Conservation (phyloP, 2,113 vertebrate genomes). For the Tinamus guttatus region DNA sequence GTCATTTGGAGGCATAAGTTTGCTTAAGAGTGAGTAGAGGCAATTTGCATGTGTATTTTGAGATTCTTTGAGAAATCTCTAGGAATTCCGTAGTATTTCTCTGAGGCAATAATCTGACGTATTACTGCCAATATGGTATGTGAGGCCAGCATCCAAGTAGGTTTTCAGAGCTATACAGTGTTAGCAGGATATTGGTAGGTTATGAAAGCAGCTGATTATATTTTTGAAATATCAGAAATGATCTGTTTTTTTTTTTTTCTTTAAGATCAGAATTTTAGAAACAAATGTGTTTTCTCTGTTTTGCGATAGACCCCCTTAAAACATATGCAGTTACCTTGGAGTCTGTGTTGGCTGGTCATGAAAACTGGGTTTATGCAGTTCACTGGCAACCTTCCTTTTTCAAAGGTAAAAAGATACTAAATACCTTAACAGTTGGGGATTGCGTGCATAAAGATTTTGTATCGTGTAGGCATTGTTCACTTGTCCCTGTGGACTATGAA, state of each 20-base stretch:
- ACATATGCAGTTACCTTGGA: slow-evolving; percentile 89
- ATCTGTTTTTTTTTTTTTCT: background rate
- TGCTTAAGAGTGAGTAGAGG: fast-evolving
- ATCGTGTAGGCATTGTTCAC: background rate
- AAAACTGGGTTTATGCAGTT: slow-evolving; percentile 94
- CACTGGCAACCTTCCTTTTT: slow-evolving; percentile 91
- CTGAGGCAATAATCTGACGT: background rate
- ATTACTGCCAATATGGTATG: background rate
- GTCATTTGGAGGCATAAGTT: background rate
- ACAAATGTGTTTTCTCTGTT: slow-evolving; percentile 42
- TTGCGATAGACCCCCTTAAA: slow-evolving; percentile 68
- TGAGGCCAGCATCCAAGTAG: background rate
- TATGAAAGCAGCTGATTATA: background rate
- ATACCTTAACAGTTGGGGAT: background rate
- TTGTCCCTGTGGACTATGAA: background rate
- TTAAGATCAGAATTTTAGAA: background rate
- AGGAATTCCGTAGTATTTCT: background rate
- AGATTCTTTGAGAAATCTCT: background rate
- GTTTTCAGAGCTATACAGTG: background rate
- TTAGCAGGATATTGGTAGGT: background rate
- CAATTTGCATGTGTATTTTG: background rate
- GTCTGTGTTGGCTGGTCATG: slow-evolving; percentile 93
- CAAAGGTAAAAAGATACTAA: slow-evolving; percentile 80
- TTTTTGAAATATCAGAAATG: background rate
- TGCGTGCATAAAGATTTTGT: background rate